phyloP scores from a whole-genome alignment of 2,888 invertebrate species.

The Gastrophysa polygoni region DNA sequence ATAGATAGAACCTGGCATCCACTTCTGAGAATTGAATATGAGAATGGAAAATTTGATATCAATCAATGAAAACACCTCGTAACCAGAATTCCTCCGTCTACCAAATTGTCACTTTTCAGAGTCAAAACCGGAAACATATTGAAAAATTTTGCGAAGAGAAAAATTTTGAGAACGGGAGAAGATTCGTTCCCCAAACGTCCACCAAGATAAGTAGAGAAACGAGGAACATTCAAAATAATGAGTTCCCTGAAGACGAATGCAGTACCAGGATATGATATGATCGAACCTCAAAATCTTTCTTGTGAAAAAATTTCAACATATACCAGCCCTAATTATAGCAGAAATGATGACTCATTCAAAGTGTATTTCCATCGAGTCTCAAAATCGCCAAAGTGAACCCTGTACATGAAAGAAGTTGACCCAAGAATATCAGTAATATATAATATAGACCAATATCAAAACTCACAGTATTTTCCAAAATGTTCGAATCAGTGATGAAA shows the following conservation, averaged over 20 bases:
- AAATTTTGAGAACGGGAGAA: no score
- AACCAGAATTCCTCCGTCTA: no score
- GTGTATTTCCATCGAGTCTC: conserved; percentile 4
- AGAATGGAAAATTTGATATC: no score
- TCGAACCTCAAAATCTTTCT: conserved; percentile 8
- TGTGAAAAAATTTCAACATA: conserved; percentile 9
- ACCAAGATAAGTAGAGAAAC: no score
- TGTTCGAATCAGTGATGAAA: conserved; percentile 3
- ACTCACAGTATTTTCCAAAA: conserved; percentile 8
- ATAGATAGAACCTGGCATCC: no score
- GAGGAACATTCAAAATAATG: conserved; percentile 14
- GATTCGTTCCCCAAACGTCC: no score
- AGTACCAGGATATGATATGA: conserved; percentile 12
- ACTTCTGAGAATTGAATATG: no score
- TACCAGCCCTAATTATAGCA: conserved; percentile 6
- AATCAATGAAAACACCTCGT: no score
- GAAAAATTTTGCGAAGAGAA: no score
- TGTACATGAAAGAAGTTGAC: neutral
- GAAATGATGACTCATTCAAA: conserved; percentile 9
- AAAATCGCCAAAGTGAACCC: conserved; percentile 9
- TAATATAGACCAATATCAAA: conserved; percentile 11
- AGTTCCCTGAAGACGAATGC: conserved; percentile 5
- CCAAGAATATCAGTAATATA: conserved; percentile 12
- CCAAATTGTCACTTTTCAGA: no score
- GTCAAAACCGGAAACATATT: no score